A percentile compares a stretch with the other conserved stretches of the same genome.
phyloP scores from a whole-genome alignment of 2,797 vertebrate genomes.

The Capromys pilorides region DNA sequence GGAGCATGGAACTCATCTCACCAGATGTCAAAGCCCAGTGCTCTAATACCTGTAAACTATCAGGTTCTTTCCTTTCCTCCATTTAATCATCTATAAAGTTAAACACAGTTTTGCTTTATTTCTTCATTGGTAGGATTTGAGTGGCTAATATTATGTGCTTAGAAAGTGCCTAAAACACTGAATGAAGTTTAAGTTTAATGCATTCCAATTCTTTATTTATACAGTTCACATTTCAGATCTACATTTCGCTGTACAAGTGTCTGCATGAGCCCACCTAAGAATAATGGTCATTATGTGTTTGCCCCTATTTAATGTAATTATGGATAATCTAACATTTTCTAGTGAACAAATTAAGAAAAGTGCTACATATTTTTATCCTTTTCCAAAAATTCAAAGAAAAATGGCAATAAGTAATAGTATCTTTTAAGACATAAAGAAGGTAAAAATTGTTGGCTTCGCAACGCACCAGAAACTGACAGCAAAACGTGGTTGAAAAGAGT shows the following conservation, averaged over 20 bases:
- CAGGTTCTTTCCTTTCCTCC: background rate
- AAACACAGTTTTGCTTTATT: background rate
- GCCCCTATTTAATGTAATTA: background rate
- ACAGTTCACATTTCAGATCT: background rate
- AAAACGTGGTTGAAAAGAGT: background rate
- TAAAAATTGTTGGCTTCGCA: background rate
- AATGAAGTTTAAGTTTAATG: background rate
- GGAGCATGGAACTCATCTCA: rapidly evolving
- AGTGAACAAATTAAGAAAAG: background rate
- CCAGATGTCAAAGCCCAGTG: background rate
- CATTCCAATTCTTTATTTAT: background rate
- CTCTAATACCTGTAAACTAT: background rate
- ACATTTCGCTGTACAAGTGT: background rate
- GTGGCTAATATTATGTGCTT: background rate
- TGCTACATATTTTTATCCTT: background rate
- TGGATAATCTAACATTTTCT: background rate
- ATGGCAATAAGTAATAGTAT: background rate
- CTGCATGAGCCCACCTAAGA: background rate
- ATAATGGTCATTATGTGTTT: background rate
- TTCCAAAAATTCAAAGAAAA: background rate
- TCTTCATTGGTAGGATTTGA: background rate
- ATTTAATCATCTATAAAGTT: background rate
- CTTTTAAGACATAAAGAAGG: background rate
- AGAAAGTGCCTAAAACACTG: background rate
- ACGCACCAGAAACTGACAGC: background rate